Percentiles rank a stretch among this genome's conserved stretches.
phyloP scores from a whole-genome alignment of 1,140 invertebrate species.

The Hesperophylax magnus region DNA sequence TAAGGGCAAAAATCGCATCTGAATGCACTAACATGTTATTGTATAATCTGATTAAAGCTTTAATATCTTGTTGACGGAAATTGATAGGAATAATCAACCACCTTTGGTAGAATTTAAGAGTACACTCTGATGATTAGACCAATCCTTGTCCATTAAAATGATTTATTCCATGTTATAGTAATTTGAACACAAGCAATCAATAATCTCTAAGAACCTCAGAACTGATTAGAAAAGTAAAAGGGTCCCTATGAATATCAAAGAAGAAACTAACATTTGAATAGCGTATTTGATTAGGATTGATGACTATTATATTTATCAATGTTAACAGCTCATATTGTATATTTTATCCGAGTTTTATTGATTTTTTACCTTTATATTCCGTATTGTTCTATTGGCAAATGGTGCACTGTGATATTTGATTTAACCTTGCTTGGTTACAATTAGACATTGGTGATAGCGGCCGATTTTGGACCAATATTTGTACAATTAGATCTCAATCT shows the following conservation, averaged over 20 bases:
- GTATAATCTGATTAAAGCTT: too few species aligned
- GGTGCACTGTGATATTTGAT: slow-evolving; percentile 51
- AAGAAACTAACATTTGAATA: slow-evolving; percentile 19
- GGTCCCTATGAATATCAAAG: slow-evolving; percentile 24
- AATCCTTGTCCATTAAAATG: too few species aligned
- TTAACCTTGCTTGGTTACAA: slow-evolving; percentile 43
- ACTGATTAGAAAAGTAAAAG: slow-evolving; percentile 31
- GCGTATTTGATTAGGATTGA: slow-evolving; percentile 24
- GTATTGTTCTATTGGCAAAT: slow-evolving; percentile 41
- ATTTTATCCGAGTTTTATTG: slow-evolving; percentile 41
- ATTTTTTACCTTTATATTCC: slow-evolving; percentile 37
- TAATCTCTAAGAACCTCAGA: slow-evolving; percentile 34
- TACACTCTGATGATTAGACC: too few species aligned
- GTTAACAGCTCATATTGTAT: slow-evolving; percentile 27
- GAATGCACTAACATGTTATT: too few species aligned
- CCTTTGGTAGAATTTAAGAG: too few species aligned
- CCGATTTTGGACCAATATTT: slow-evolving; percentile 49
- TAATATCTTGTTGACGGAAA: too few species aligned
- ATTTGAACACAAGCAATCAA: slow-evolving; percentile 11
- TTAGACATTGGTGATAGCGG: slow-evolving; percentile 42
- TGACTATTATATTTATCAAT: slow-evolving; percentile 31
- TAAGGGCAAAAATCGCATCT: too few species aligned
- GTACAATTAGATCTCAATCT: slow-evolving; percentile 47
- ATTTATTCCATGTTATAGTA: slow-evolving; percentile 7
- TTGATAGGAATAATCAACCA: too few species aligned